These are phyloP conservation scores for Palaemon carinicauda DNA, from an alignment of 1,140 invertebrate genomes.

Conservation along the genomic window DNA sequence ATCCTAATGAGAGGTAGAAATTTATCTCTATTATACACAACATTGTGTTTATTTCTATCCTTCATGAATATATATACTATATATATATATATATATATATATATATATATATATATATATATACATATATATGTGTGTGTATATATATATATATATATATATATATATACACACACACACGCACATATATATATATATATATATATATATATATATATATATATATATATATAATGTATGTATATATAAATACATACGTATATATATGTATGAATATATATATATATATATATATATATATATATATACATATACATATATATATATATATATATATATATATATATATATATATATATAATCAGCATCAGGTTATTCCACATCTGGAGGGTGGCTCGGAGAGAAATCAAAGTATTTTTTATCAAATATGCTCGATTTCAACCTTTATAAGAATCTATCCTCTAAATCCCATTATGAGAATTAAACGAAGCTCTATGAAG, in stretches of 20 bases:
- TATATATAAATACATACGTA: neutral
- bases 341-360: too few relatives aligned
- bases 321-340: too few relatives aligned
- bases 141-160: slow-evolving; percentile 9
- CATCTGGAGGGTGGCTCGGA: too few relatives aligned
- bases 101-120: neutral
- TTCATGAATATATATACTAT: neutral
- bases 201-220: neutral
- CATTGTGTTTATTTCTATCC: too few relatives aligned
- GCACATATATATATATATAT: neutral
- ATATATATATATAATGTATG: neutral
- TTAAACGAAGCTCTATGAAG: too few relatives aligned
- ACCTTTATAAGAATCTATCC: too few relatives aligned
- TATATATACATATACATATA: neutral
- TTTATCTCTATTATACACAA: too few relatives aligned
- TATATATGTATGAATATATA: slow-evolving; percentile 13
- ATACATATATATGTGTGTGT: neutral
- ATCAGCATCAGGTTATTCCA: too few relatives aligned
- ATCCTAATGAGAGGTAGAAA: too few relatives aligned
- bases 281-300: slow-evolving; percentile 20
- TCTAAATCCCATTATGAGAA: too few relatives aligned
- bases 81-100: neutral
- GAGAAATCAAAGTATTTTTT: too few relatives aligned
- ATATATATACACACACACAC: slow-evolving; percentile 14
- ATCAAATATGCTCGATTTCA: too few relatives aligned